Evolutionary conservation across 2,888 invertebrate genomes (phyloP).

Genomic region (Tuberolachnus salignus): DNA sequence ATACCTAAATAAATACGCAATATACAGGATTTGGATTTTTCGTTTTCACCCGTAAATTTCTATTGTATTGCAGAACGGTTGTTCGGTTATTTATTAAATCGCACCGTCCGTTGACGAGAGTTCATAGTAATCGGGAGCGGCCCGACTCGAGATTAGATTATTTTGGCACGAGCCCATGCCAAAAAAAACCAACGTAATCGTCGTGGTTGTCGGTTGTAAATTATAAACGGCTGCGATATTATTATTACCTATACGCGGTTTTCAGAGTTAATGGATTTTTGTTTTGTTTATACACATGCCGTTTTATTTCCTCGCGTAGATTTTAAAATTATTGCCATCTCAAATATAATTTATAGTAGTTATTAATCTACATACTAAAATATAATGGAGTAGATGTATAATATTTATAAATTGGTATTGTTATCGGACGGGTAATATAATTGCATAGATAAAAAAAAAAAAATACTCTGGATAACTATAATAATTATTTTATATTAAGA

Average conservation of each 20-base stretch:
- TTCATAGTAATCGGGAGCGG: not conserved
- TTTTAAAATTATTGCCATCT: not conserved
- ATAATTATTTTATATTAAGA: too few relatives aligned
- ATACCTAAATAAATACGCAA: too few relatives aligned
- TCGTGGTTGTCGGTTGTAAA: constrained; percentile 21
- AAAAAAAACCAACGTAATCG: not conserved
- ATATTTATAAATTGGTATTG: too few relatives aligned
- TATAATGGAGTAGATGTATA: too few relatives aligned
- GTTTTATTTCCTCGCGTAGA: not conserved
- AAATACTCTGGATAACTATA: too few relatives aligned
- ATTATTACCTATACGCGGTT: not conserved
- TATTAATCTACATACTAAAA: too few relatives aligned
- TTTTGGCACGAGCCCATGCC: constrained; percentile 27
- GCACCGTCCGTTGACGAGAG: not conserved
- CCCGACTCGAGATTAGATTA: not conserved
- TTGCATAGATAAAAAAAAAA: too few relatives aligned
- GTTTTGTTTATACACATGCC: not conserved
- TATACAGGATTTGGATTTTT: too few relatives aligned
- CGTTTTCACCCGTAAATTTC: too few relatives aligned
- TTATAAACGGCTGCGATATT: not conserved
- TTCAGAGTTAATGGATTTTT: constrained; percentile 7
- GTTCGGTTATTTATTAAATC: not conserved
- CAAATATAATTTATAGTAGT: too few relatives aligned
- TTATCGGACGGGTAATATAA: too few relatives aligned
- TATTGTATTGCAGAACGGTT: too few relatives aligned